A percentile compares a stretch with the other conserved stretches of the same genome.
These are phyloP conservation scores for Pelobates cultripes DNA, from an alignment of 2,797 vertebrate species.

Conservation along the genomic window DNA sequence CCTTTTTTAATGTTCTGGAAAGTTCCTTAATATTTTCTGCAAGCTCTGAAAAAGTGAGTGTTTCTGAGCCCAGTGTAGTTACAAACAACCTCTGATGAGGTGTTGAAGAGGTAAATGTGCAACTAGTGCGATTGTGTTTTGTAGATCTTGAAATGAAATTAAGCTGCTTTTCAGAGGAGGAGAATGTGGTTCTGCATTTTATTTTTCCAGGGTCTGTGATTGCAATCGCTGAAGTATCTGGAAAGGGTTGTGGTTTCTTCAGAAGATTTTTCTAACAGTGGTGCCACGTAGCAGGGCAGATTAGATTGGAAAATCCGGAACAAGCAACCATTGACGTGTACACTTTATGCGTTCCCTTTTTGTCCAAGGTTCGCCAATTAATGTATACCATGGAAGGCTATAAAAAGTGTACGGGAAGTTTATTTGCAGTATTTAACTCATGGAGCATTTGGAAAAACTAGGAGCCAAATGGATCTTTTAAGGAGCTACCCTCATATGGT, in stretches of 20 bases:
- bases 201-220: constrained; percentile 29
- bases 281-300: constrained; percentile 40
- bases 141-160: constrained; percentile 14
- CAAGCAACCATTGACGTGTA: not conserved
- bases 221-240: constrained; percentile 17
- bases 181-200: constrained; percentile 17
- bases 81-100: constrained; percentile 17
- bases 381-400: no score
- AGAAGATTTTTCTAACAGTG: not conserved
- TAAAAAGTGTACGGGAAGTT: no score
- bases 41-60: not conserved
- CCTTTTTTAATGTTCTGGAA: not conserved
- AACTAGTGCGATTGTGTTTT: not conserved
- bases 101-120: constrained; percentile 13
- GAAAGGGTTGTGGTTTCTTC: constrained; percentile 11
- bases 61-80: not conserved
- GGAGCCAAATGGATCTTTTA: no score
- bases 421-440: no score
- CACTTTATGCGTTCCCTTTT: no score
- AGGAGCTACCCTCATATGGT: no score
- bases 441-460: no score
- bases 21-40: constrained; percentile 1
- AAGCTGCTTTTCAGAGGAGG: constrained; percentile 18
- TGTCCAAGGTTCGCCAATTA: no score
- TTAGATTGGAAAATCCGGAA: not conserved